Conservation (phyloP, 2,113 vertebrate species). For the Oryzias melastigma region DNA sequence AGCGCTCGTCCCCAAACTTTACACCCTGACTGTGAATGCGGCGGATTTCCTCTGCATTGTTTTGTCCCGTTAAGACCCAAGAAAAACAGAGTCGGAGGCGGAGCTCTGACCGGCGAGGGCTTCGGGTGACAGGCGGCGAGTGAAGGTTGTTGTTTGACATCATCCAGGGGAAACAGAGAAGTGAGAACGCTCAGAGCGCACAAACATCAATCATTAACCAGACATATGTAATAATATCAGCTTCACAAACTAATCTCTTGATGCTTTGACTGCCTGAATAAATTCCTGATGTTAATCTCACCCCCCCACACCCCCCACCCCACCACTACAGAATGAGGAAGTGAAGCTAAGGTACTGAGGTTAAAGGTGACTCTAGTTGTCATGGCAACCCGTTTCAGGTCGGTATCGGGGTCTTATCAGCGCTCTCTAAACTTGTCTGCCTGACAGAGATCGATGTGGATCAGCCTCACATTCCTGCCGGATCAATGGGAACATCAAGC, state of each 20-base stretch:
- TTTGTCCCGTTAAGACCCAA: slow-evolving; percentile 57
- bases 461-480: slow-evolving; percentile 44
- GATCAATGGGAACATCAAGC: background rate
- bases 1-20: slow-evolving; percentile 50
- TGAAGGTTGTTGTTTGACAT: background rate
- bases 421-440: slow-evolving; percentile 28
- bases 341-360: slow-evolving; percentile 46
- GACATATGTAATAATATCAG: slow-evolving; percentile 2
- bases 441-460: slow-evolving; percentile 38
- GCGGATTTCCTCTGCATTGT: slow-evolving; percentile 59
- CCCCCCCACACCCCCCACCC: background rate
- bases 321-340: slow-evolving; percentile 46
- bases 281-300: slow-evolving; percentile 14
- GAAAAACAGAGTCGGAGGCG: slow-evolving; percentile 43
- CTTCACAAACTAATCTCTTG: background rate
- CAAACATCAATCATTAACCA: background rate
- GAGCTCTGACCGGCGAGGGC: slow-evolving; percentile 43
- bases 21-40: slow-evolving; percentile 44
- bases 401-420: slow-evolving; percentile 62
- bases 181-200: background rate
- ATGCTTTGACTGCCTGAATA: background rate
- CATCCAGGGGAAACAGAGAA: background rate
- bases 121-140: slow-evolving; percentile 43
- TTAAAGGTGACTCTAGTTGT: slow-evolving; percentile 56
- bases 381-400: slow-evolving; percentile 42